Base-by-base conservation (phyloP, 2,797 vertebrate genomes). In the Falco concolor region DNA sequence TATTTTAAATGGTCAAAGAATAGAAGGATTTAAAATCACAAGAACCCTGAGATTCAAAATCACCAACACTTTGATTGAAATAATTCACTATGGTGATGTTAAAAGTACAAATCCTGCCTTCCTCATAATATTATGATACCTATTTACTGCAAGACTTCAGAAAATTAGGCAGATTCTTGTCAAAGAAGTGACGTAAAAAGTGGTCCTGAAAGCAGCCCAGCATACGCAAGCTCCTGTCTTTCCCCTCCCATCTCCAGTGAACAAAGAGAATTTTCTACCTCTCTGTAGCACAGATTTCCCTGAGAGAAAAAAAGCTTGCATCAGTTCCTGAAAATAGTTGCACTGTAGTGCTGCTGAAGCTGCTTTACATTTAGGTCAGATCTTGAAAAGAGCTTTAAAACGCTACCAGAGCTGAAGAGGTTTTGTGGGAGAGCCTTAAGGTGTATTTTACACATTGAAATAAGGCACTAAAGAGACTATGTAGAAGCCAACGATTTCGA, bases 251-350 rank as follows among this genome's bases (percentile, higher is more conserved):
- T 23, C 56, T 93, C 67, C 40, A 83, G 34, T 30, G 75, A 96
- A 92, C 84, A 94, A 93, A 95, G 50, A 61, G 56, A 93, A 89
- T 86, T 90, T 84, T 82, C 79, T 80, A 76, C 84, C 68, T 89
- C 77, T 75, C 44, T 53, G 49, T 34, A 83, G 84, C 72, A 94
- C 47, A 83, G 57, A 85, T 78, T 78, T 94, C 67, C 64, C 86
- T 8, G 8, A 70, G 68, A 77, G 50, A 88, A 87, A 87, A 49
- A 92, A 65, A 28, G 32, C 40, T 81, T 89, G 60, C 87, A 89
- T 86, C 89, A 82, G 56, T 27, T 75, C 70, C 84, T 87, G 79
- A 78, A 93, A 91, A 96, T 23, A 95, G 63, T 47, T 52, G 52
- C 63, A 63, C 7, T 65, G 45, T 17, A 82, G 24, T 53, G 59